Conservation (phyloP, 2,888 invertebrate genomes). For the Lamellibrachia columna region DNA sequence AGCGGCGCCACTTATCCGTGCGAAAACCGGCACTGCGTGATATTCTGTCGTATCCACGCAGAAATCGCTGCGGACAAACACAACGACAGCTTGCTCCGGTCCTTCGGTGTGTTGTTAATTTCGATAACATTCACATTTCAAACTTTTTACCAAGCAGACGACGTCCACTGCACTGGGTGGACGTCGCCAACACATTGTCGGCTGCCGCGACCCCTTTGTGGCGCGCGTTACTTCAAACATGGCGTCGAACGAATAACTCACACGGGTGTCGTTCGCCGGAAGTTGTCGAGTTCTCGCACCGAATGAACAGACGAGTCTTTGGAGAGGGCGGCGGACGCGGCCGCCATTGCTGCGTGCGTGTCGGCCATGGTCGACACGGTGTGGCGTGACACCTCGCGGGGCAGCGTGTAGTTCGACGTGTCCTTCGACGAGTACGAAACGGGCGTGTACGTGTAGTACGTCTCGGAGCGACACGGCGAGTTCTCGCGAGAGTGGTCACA, state of each 20-base stretch:
- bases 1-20: not conserved
- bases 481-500: conserved; percentile 51
- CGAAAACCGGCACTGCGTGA: not conserved
- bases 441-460: conserved; percentile 64
- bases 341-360: conserved; percentile 43
- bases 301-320: conserved; percentile 40
- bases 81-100: not conserved
- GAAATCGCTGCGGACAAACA: not conserved
- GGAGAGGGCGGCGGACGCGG: conserved; percentile 32
- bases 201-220: not conserved
- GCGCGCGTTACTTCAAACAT: not conserved
- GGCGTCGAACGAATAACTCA: not conserved
- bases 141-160: not conserved
- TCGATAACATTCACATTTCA: conserved; percentile 9
- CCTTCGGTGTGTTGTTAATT: not conserved
- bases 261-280: conserved; percentile 37
- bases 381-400: conserved; percentile 59
- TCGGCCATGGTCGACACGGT: conserved; percentile 62
- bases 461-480: conserved; percentile 60
- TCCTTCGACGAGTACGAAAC: conserved; percentile 64
- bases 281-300: conserved; percentile 38
- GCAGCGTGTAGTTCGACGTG: conserved; percentile 61
- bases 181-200: too few relatives aligned
- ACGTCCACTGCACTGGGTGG: not conserved
- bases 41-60: not conserved